Evolutionary conservation across 2,888 invertebrate species (phyloP), one percentile per base, ranked within the genome.

Genomic region (Rhingia rostrata): DNA sequence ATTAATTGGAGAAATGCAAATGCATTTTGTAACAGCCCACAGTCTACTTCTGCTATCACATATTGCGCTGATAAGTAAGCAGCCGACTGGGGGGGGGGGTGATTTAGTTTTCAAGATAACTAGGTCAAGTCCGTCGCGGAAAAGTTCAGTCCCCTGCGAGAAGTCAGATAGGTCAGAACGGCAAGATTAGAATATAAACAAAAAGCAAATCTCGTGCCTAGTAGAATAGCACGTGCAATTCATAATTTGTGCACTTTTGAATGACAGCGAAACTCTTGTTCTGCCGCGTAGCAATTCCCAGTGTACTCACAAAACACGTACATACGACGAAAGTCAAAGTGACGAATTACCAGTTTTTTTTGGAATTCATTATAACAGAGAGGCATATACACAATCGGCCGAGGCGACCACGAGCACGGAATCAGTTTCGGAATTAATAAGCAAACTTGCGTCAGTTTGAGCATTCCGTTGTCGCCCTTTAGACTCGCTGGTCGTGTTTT

Each of bases 251-350:
- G 22, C 9, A 45, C 5, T 45, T 66, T 56, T 58, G 33, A 77
- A 77, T 72, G 77, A 14, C 22, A 22, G 2, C 22, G 22, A 22
- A 22, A 22, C 47, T 12, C 10, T 77, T 66, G 70, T 66, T 70
- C 77, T 72, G 66, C 72, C 72, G 82, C 82, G 77, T 82, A 61
- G 66, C 75, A 77, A 49, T 47, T 53, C 39, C 58, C 64, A 66
- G 58, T 58, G 58, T 45, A 47, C 58, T 41, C 39, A 39, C 32
- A 70, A 33, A 12, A 39, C 49, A 47, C 45, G 39, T 47, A 37
- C 32, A 63, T 69, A 63, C 63, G 14, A 14, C 14, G 9, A 22
- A 22, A 22, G 22, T 22, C 22, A 22, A 22, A 22, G 22, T 22
- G 22, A 47, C 47, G 4, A 47, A 22, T 32, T 30, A 9, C 49